phyloP scores from a whole-genome alignment of 2,113 vertebrate genomes.

The Catagonus wagneri region DNA sequence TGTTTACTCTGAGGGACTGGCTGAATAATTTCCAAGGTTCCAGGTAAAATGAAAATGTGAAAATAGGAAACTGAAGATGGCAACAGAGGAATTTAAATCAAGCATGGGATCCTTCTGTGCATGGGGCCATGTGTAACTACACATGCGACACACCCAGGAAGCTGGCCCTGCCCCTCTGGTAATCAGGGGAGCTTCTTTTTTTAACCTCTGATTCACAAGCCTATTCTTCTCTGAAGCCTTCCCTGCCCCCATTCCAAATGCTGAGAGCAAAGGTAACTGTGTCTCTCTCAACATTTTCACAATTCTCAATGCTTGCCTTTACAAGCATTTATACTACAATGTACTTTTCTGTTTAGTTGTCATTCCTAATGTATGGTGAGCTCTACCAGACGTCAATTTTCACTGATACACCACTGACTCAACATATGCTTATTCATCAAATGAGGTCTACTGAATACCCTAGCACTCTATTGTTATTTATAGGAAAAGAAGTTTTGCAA shows the following conservation, averaged over 20 bases:
- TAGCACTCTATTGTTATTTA: background rate
- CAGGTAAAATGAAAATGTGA: background rate
- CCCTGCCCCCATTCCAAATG: background rate
- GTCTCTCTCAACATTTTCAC: conserved; percentile 1
- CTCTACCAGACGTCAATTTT: background rate
- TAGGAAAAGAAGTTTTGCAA: background rate
- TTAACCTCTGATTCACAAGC: background rate
- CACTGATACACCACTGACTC: background rate
- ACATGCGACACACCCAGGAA: background rate
- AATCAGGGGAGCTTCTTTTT: background rate
- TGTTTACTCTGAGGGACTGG: background rate
- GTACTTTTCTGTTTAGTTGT: background rate
- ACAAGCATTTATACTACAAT: background rate
- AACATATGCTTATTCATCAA: background rate
- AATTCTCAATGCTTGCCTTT: background rate
- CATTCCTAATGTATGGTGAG: background rate
- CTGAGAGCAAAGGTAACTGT: background rate
- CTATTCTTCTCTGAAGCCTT: background rate
- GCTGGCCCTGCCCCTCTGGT: background rate
- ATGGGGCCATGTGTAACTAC: too few species aligned
- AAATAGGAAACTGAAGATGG: background rate
- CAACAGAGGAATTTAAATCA: background rate
- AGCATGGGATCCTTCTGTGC: background rate
- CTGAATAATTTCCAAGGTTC: background rate
- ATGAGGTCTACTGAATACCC: background rate